These are phyloP conservation scores for Eremophila alpestris DNA, from an alignment of 2,797 vertebrate species.

Conservation along the genomic window DNA sequence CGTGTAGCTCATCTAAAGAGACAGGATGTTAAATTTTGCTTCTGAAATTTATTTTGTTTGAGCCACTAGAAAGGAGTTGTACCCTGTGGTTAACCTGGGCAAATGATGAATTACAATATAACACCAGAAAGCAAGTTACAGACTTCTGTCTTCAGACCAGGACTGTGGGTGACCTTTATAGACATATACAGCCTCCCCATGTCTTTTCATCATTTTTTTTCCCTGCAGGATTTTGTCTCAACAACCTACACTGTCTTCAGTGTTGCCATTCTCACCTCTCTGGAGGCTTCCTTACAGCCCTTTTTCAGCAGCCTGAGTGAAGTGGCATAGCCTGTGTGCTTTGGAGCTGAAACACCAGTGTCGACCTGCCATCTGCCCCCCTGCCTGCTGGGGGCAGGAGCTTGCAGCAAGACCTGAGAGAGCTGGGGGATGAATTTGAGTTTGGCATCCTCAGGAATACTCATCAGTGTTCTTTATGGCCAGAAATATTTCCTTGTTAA, in stretches of 20 bases:
- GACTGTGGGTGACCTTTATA: background rate
- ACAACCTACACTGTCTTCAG: background rate
- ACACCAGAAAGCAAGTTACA: background rate
- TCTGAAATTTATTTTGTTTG: background rate
- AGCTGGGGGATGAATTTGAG: background rate
- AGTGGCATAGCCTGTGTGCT: background rate
- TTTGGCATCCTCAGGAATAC: background rate
- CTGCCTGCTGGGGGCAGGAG: background rate
- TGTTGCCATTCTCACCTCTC: background rate
- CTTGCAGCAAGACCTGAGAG: background rate
- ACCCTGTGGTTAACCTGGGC: background rate
- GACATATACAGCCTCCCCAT: background rate
- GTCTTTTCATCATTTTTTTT: background rate
- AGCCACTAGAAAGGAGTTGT: background rate
- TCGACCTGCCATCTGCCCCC: background rate
- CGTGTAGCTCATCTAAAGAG: background rate
- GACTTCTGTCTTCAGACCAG: background rate
- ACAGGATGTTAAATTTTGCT: background rate
- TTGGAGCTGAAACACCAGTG: rapidly evolving
- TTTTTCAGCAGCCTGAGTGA: background rate
- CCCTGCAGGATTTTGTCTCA: background rate
- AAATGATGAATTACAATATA: background rate
- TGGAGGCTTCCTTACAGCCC: background rate
- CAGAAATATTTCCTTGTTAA: background rate
- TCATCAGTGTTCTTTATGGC: background rate